Conservation (phyloP, 2,888 invertebrate genomes). For the Copidosoma aretas region DNA sequence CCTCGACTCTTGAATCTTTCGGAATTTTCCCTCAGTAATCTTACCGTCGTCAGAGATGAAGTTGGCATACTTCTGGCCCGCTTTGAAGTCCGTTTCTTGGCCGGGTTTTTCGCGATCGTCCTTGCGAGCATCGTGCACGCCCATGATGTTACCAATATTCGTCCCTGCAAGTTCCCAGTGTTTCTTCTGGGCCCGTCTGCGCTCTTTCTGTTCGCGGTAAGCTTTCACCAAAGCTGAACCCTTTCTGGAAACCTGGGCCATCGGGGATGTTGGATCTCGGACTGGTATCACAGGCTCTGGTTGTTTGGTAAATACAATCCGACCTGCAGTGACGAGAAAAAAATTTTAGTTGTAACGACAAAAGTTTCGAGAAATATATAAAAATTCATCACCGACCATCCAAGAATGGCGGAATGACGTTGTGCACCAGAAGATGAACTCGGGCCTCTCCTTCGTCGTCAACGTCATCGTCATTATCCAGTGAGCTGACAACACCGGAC, state of each 20-base stretch:
- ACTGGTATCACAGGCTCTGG: conserved; percentile 98
- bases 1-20: conserved; percentile 84
- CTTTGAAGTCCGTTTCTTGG: conserved; percentile 76
- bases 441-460: conserved; percentile 95
- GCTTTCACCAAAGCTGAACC: conserved; percentile 90
- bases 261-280: conserved; percentile 94
- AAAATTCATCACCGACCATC: conserved; percentile 72
- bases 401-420: conserved; percentile 97
- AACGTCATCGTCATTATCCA: conserved; percentile 88
- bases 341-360: background rate
- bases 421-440: conserved; percentile 95
- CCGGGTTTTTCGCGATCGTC: conserved; percentile 71
- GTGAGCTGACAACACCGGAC: conserved; percentile 89
- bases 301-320: conserved; percentile 99
- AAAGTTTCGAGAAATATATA: background rate
- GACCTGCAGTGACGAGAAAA: conserved; percentile 51
- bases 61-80: conserved; percentile 95
- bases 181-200: conserved; percentile 96
- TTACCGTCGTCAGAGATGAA: conserved; percentile 79
- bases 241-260: conserved; percentile 95
- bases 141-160: conserved; percentile 95
- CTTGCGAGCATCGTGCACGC: conserved; percentile 71
- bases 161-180: conserved; percentile 99
- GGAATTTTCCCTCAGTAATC: conserved; percentile 74
- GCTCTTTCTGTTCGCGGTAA: conserved; percentile 94